Evolutionary conservation across 2,113 vertebrate genomes (phyloP).

Genomic region (Telmatochromis bifrenatus): DNA sequence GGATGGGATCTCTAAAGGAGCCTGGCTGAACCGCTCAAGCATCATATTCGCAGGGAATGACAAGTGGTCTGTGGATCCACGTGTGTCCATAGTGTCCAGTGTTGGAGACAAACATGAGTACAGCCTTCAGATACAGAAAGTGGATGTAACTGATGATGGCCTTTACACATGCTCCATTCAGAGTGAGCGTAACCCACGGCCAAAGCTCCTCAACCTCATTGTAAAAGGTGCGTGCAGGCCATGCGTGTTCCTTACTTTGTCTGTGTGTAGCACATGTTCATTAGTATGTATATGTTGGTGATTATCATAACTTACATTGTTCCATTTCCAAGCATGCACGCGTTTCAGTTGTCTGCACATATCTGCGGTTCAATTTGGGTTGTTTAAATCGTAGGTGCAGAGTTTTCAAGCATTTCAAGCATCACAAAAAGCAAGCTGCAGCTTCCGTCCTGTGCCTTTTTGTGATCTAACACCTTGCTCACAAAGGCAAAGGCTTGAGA

Average conservation of each 20-base stretch:
- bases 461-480: neutral
- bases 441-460: neutral
- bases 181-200: slow-evolving; percentile 85
- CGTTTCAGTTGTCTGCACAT: neutral
- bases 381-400: neutral
- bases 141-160: slow-evolving; percentile 93
- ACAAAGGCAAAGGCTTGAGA: neutral
- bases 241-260: neutral
- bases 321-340: neutral
- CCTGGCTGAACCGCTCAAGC: slow-evolving; percentile 97
- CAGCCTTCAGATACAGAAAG: slow-evolving; percentile 97
- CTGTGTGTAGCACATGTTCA: neutral
- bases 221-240: slow-evolving; percentile 82
- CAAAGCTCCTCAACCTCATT: slow-evolving; percentile 90
- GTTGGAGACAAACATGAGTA: slow-evolving; percentile 85
- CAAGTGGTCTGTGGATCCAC: slow-evolving; percentile 96
- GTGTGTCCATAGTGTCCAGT: slow-evolving; percentile 89
- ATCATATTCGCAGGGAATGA: slow-evolving; percentile 95
- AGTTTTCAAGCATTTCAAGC: neutral
- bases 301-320: neutral
- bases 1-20: slow-evolving; percentile 93
- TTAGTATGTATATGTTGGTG: neutral
- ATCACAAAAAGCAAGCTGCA: neutral
- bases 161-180: slow-evolving; percentile 96
- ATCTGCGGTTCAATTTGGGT: neutral